phyloP scores from a whole-genome alignment of 2,113 vertebrate species.

The Poeciliopsis turrubarensis region DNA sequence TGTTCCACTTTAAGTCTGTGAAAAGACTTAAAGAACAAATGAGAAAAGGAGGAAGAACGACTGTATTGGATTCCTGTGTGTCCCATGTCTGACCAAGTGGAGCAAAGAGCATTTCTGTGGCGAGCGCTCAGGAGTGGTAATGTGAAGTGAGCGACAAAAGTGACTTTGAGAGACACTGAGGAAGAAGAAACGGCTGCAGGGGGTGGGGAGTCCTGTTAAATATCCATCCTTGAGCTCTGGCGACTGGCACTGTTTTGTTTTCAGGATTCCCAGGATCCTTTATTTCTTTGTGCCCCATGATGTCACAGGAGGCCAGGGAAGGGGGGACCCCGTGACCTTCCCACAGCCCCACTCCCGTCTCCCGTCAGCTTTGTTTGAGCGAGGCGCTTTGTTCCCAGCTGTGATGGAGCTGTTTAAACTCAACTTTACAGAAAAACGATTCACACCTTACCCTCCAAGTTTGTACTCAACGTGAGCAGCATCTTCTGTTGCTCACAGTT shows the following conservation, averaged over 20 bases:
- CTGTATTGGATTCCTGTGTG: slow-evolving; percentile 49
- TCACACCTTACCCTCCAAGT: slow-evolving; percentile 31
- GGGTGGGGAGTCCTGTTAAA: slow-evolving; percentile 33
- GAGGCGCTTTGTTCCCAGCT: slow-evolving; percentile 57
- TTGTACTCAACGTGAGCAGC: slow-evolving; percentile 6
- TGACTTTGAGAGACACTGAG: slow-evolving; percentile 38
- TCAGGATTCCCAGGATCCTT: slow-evolving; percentile 65
- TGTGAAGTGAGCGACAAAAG: slow-evolving; percentile 69
- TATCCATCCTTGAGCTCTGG: slow-evolving; percentile 45
- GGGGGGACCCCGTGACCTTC: slow-evolving; percentile 71
- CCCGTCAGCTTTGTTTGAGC: slow-evolving; percentile 61
- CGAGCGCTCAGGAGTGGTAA: slow-evolving; percentile 67
- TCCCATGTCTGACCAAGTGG: slow-evolving; percentile 74
- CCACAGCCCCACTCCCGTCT: slow-evolving; percentile 63
- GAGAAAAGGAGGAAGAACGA: slow-evolving; percentile 23
- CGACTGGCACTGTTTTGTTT: slow-evolving; percentile 49
- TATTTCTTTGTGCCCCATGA: slow-evolving; percentile 69
- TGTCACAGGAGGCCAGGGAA: slow-evolving; percentile 70
- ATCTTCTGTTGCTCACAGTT: background rate
- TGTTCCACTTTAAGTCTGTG: slow-evolving; percentile 33
- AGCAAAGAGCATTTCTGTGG: slow-evolving; percentile 67
- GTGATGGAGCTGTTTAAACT: slow-evolving; percentile 66
- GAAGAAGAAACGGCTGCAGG: slow-evolving; percentile 8
- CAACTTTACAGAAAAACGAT: slow-evolving; percentile 46
- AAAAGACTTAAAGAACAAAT: slow-evolving; percentile 27